Evolutionary conservation across 2,888 invertebrate species (phyloP).

Genomic region (Celastrina argiolus): DNA sequence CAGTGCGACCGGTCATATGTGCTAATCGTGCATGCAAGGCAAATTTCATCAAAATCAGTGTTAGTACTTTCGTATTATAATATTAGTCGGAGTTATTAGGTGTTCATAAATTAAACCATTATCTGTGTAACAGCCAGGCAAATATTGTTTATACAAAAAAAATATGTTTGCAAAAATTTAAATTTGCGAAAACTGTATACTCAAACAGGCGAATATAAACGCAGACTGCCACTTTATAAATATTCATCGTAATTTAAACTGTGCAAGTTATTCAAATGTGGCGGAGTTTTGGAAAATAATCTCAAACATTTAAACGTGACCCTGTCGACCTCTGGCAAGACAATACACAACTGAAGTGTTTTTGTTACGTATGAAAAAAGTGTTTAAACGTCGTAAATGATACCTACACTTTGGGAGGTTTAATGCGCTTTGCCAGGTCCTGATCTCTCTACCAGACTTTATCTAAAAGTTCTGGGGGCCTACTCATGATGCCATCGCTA

Average conservation of each 20-base stretch:
- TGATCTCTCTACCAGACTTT: background rate
- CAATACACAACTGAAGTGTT: background rate
- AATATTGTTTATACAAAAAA: background rate
- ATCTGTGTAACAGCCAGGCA: background rate
- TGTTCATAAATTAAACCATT: background rate
- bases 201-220: background rate
- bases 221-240: background rate
- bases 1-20: too few relatives aligned
- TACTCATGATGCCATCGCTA: too few relatives aligned
- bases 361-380: background rate
- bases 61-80: too few relatives aligned
- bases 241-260: background rate
- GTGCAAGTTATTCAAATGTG: background rate
- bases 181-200: background rate
- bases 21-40: too few relatives aligned
- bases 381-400: background rate
- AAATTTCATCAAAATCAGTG: too few relatives aligned
- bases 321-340: background rate
- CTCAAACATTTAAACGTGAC: conserved; percentile 2
- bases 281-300: background rate
- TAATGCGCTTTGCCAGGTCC: background rate
- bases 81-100: background rate
- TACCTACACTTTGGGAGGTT: background rate
- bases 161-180: background rate
- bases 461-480: too few relatives aligned